Evolutionary conservation across 2,113 vertebrate species (phyloP).

Genomic region (Malurus elegans): DNA sequence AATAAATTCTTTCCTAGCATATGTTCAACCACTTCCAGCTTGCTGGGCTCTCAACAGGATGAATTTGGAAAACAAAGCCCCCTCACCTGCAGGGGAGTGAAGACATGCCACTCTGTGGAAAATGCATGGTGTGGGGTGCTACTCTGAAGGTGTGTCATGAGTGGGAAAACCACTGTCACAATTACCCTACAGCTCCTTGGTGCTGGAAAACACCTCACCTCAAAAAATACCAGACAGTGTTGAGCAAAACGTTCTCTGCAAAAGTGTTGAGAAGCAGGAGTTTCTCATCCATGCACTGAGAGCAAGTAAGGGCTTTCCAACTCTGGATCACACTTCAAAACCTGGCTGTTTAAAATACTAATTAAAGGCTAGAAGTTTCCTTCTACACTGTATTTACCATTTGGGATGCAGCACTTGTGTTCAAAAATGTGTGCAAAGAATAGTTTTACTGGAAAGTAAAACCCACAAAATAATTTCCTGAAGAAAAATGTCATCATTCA

Average conservation of each 20-base stretch:
- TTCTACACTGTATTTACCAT: neutral
- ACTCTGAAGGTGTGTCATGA: neutral
- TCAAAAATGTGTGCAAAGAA: neutral
- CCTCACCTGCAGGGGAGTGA: neutral
- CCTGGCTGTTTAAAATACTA: neutral
- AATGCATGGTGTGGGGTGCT: neutral
- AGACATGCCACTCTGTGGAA: fast-evolving
- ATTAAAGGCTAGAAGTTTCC: neutral
- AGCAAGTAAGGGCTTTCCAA: neutral
- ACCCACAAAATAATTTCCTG: neutral
- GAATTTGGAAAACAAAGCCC: neutral
- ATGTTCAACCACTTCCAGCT: slow-evolving; percentile 44
- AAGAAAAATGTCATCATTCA: neutral
- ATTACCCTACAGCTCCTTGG: neutral
- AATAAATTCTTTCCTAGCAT: slow-evolving; percentile 19
- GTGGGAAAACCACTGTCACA: neutral
- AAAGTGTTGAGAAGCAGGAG: neutral
- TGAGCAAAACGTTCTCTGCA: neutral
- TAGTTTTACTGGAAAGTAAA: neutral
- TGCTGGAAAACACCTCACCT: neutral
- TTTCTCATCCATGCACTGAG: neutral
- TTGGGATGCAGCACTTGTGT: neutral
- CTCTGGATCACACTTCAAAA: neutral
- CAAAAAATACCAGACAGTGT: neutral
- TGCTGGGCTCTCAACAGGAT: neutral